Base-by-base conservation (phyloP, 2,888 invertebrate genomes). In the Pterostichus niger region DNA sequence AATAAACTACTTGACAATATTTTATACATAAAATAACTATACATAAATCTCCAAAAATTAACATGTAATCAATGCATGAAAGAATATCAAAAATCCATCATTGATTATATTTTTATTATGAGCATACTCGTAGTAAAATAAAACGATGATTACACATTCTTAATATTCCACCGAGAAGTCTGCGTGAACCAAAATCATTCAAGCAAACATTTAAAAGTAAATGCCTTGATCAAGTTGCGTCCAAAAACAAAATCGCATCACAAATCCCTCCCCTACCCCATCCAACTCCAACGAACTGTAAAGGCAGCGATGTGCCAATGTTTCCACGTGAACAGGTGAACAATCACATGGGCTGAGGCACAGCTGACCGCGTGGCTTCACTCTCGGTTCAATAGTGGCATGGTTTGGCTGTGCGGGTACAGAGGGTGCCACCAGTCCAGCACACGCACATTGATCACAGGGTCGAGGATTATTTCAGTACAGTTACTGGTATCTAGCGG, bases 341-440 rank as follows among this genome's bases (percentile, higher is more conserved):
- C 52, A 71, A 46, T 49, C 15, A 79, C 17, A 17, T n/a, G 44
- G 24, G 17, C 59, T 40, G 40, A 1, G 40, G 17, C 40, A 77
- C 77, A 77, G 77, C 17, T 77, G 35, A 77, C n/a, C 35, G 77
- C 40, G 40, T 35, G 9, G 24, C 15, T 15, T 85, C 86, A 87
- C 64, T 88, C 87, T 83, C 86, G 85, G 84, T 86, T 87, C 85
- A 87, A 84, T 85, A 88, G 86, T 52, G 88, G 86, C 71, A 88
- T 86, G 40, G 81, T 81, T 56, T 73, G 73, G 13, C 40, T 44
- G 56, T 81, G 81, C 4, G 92, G 92, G 88, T 92, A 92, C 71
- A 87, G 87, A 7, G 92, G 93, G 88, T 94, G 93, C 95, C 95
- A 94, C 94, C 94, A 95, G 85, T 94, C 93, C 68, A 93, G 86